Evolutionary conservation across 2,797 vertebrate genomes (phyloP), one percentile per base, ranked within the genome.

Genomic region (Oreochromis mossambicus): DNA sequence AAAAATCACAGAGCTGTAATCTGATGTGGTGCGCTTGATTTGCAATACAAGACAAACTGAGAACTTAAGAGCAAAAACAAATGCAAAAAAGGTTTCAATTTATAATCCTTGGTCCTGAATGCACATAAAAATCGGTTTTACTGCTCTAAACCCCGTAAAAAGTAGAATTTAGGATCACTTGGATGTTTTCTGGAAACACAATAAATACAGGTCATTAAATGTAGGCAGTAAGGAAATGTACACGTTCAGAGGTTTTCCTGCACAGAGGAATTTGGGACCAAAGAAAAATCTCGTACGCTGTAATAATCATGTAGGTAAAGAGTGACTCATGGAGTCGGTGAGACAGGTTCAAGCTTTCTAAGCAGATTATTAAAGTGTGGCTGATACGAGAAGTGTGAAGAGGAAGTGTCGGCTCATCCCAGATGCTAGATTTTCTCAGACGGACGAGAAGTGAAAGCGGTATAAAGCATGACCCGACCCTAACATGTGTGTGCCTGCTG

Each of bases 401-500:
- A 81, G 70, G n/a, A 86, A 52, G 56, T 13, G 29, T 46, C n/a
- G 24, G 61, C 61, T 83, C 38, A 34, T 55, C 29, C 12, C 8
- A 7, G 14, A 48, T 32, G 83, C 70, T 52, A 32, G 36, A 36
- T 55, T 56, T 86, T 83, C 78, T 52, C 78, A 80, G 66, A 41
- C 14, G 68, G 70, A 55, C 73, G n/a, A 86, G 48, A 54, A 66
- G 38, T 38, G 38, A 77, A 54, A 63, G 48, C 54, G 58, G 77
- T 77, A 54, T 79, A 54, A 79, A 79, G 79, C 58, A 12, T 75
- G 86, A 83, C 68, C 77, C n/a, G 50, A 63, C 50, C 83, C 8
- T 21, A 48, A 66, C 85, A 77, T 87, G 87, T 88, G 90, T 82
- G 88, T 4, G 81, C 80, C 80, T 83, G 85, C 87, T 83, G 86